These are phyloP conservation scores for Anadara kagoshimensis DNA, from an alignment of 1,140 invertebrate species.

Conservation along the genomic window DNA sequence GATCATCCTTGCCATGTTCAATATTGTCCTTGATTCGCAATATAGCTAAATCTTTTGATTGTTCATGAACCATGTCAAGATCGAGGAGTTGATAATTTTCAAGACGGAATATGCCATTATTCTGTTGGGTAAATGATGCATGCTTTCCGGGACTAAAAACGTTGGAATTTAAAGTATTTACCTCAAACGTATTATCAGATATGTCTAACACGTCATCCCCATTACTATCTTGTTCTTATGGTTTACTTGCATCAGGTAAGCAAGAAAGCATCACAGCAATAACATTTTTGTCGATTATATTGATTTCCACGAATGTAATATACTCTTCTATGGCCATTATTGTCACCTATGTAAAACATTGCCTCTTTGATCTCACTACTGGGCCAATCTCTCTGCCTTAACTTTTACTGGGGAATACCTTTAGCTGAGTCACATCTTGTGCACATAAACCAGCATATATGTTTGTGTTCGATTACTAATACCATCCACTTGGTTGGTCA, in stretches of 20 bases:
- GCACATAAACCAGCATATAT: no score
- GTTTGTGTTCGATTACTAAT: no score
- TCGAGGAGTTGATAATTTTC: not conserved
- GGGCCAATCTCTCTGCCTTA: no score
- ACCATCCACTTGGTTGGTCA: no score
- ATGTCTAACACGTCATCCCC: no score
- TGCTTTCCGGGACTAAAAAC: constrained; percentile 16
- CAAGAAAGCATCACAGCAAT: constrained; percentile 36
- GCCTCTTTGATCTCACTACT: no score
- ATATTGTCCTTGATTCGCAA: not conserved
- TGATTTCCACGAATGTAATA: constrained; percentile 37
- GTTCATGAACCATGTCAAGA: constrained; percentile 23
- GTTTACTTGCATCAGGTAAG: not conserved
- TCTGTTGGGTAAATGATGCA: not conserved
- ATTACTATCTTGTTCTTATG: no score
- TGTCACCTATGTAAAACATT: constrained; percentile 15
- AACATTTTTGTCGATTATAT: constrained; percentile 29
- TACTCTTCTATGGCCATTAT: constrained; percentile 38
- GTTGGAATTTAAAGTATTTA: constrained; percentile 26
- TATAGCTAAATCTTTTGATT: constrained; percentile 17
- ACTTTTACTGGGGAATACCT: no score
- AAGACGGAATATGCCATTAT: not conserved
- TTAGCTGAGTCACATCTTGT: no score
- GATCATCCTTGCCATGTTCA: not conserved
- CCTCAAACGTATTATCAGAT: no score